Conservation (phyloP, 2,888 invertebrate genomes). For the Thereva unica region DNA sequence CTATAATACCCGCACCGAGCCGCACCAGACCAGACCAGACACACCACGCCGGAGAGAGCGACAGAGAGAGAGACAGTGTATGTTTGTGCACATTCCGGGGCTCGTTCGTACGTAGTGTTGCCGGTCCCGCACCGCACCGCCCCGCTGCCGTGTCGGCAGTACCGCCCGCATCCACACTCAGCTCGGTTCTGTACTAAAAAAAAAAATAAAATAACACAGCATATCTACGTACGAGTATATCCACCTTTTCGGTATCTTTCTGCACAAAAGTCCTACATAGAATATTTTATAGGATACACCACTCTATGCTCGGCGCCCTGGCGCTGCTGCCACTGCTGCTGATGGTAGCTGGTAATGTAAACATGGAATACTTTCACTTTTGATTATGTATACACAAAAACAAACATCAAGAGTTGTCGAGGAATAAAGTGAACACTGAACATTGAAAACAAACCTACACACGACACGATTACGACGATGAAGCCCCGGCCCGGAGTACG, state of each 20-base stretch:
- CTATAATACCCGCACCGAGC: constrained; percentile 26
- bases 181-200: no score
- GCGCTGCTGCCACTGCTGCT: no score
- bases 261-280: constrained; percentile 6
- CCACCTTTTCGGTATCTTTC: not conserved
- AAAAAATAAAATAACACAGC: no score
- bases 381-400: constrained; percentile 36
- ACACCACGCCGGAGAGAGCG: no score
- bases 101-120: constrained; percentile 6
- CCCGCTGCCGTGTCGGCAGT: no score
- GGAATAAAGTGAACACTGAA: constrained; percentile 29
- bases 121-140: constrained; percentile 10
- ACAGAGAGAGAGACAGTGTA: not conserved
- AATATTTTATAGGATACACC: constrained; percentile 17
- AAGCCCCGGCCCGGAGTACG: not conserved
- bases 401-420: constrained; percentile 33
- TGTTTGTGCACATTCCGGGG: constrained; percentile 21
- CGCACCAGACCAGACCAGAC: no score
- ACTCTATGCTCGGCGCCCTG: no score
- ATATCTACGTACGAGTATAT: constrained; percentile 6
- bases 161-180: no score
- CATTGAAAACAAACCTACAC: constrained; percentile 31
- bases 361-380: constrained; percentile 41
- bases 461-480: constrained; percentile 18
- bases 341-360: constrained; percentile 30